Percentiles rank a stretch among this genome's conserved stretches.
phyloP scores from a whole-genome alignment of 1,140 invertebrate genomes.

The Olivierus martensii region DNA sequence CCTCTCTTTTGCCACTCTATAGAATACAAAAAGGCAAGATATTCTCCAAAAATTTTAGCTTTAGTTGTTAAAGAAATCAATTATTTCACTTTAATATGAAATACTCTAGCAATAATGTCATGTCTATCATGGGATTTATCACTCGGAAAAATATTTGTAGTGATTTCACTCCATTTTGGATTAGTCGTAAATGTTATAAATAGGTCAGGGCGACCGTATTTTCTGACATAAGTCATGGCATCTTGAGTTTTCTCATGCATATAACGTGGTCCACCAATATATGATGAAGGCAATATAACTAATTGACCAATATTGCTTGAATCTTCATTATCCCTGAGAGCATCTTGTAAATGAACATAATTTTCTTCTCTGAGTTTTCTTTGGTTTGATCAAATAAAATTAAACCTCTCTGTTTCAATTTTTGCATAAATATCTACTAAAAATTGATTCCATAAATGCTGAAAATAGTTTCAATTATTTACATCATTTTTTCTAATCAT shows the following conservation, averaged over 20 bases:
- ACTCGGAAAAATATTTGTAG: constrained; percentile 18
- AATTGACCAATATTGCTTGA: not conserved
- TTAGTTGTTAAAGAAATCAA: constrained; percentile 23
- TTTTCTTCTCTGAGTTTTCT: constrained; percentile 7
- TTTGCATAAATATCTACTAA: constrained; percentile 13
- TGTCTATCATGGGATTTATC: constrained; percentile 25
- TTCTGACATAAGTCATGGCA: constrained; percentile 24
- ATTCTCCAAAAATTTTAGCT: constrained; percentile 6
- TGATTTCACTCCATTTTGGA: constrained; percentile 35
- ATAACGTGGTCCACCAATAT: constrained; percentile 5
- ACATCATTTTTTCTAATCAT: not conserved
- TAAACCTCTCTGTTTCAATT: constrained; percentile 6
- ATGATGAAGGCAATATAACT: constrained; percentile 7
- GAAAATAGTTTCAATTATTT: too few species aligned
- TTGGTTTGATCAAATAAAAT: constrained; percentile 10
- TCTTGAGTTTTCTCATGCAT: constrained; percentile 21
- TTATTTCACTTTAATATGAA: constrained; percentile 25
- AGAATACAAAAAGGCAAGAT: constrained; percentile 18
- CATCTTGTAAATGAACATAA: constrained; percentile 7
- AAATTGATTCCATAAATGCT: too few species aligned
- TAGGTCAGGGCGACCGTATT: constrained; percentile 29
- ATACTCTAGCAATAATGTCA: constrained; percentile 31
- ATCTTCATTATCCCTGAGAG: not conserved
- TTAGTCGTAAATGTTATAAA: constrained; percentile 35
- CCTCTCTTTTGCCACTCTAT: constrained; percentile 35